Evolutionary conservation across 2,888 invertebrate genomes (phyloP).

Genomic region (Drosophila pegasa): DNA sequence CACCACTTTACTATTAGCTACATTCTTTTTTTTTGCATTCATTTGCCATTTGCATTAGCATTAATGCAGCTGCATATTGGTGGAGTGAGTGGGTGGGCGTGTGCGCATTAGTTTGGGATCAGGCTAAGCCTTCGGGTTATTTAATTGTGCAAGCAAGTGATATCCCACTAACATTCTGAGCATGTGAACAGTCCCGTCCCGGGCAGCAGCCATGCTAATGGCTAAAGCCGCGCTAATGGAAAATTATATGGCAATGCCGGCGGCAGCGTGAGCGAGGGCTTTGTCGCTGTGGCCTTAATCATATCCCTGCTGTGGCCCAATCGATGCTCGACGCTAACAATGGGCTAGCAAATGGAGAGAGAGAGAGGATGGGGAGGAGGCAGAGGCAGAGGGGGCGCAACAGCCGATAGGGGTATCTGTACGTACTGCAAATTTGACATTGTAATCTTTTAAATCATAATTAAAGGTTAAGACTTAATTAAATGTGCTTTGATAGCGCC

Average conservation of each 20-base stretch:
- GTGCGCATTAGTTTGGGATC: background rate
- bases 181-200: background rate
- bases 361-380: too few species aligned
- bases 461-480: slow-evolving; percentile 73
- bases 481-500: slow-evolving; percentile 54
- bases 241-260: slow-evolving; percentile 54
- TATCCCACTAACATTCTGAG: slow-evolving; percentile 3
- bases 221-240: slow-evolving; percentile 34
- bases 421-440: slow-evolving; percentile 49
- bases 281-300: slow-evolving; percentile 43
- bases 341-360: slow-evolving; percentile 17
- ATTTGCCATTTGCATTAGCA: slow-evolving; percentile 10
- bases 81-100: background rate
- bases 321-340: slow-evolving; percentile 38
- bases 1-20: background rate
- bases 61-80: slow-evolving; percentile 18
- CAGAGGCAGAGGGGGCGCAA: background rate
- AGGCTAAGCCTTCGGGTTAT: background rate
- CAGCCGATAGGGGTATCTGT: background rate
- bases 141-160: background rate
- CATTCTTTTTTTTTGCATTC: background rate
- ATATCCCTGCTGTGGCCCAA: slow-evolving; percentile 38
- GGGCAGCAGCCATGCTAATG: slow-evolving; percentile 18
- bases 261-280: slow-evolving; percentile 8
- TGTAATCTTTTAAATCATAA: slow-evolving; percentile 73